Evolutionary conservation across 1,140 invertebrate species (phyloP).

Genomic region (Halesus radiatus): DNA sequence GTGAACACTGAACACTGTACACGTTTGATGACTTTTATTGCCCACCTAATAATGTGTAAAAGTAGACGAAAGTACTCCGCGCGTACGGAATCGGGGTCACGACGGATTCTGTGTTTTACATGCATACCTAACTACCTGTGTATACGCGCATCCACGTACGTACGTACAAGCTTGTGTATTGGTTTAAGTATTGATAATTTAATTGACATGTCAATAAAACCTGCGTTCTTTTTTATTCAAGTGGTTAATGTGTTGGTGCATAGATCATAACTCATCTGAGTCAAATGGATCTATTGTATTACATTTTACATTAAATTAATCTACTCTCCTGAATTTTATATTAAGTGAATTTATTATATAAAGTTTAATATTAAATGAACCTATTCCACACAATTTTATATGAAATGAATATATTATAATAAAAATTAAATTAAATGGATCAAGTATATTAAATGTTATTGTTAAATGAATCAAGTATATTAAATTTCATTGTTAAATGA

Average conservation of each 20-base stretch:
- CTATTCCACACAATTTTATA: too few species aligned
- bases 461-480: too few species aligned
- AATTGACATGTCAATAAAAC: constrained; percentile 40
- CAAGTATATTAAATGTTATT: too few species aligned
- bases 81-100: constrained; percentile 33
- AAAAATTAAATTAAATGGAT: too few species aligned
- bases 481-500: too few species aligned
- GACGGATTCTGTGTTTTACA: constrained; percentile 37
- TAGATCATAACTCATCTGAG: too few species aligned
- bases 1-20: constrained; percentile 20
- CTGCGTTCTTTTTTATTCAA: neutral
- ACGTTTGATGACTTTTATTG: constrained; percentile 51
- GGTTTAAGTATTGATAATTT: constrained; percentile 39
- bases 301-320: too few species aligned
- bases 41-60: constrained; percentile 50
- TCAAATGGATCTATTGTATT: too few species aligned
- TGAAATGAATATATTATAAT: too few species aligned
- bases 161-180: constrained; percentile 38
- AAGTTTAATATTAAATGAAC: too few species aligned
- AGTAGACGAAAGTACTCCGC: constrained; percentile 40
- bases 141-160: neutral
- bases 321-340: too few species aligned
- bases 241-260: neutral
- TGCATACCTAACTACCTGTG: neutral
- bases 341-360: too few species aligned